Evolutionary conservation across 2,888 invertebrate species (phyloP).

Genomic region (Hemithea aestivaria): DNA sequence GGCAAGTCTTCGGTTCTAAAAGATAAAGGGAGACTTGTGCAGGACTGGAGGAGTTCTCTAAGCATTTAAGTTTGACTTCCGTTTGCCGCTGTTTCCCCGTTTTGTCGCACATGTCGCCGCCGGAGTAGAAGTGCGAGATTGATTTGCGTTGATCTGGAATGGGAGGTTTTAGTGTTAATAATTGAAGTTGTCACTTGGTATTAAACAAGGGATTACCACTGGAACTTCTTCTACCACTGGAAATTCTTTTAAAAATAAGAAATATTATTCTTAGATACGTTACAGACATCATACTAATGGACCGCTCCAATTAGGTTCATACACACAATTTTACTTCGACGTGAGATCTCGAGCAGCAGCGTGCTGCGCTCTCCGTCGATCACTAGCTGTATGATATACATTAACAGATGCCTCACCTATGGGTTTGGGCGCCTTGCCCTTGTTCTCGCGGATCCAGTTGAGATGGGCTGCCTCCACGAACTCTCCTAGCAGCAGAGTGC

Average conservation of each 20-base stretch:
- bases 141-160: constrained; percentile 80
- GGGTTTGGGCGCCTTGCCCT: constrained; percentile 88
- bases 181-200: no score
- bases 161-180: constrained; percentile 3
- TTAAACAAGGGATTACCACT: no score
- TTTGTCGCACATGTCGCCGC: constrained; percentile 92
- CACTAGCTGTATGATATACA: no score
- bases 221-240: no score
- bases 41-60: constrained; percentile 84
- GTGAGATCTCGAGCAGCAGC: constrained; percentile 88
- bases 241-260: no score
- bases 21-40: constrained; percentile 93
- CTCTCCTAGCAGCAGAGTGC: constrained; percentile 86
- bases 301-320: no score
- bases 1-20: constrained; percentile 94
- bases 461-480: constrained; percentile 90
- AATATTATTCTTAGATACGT: no score
- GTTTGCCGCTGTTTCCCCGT: constrained; percentile 88
- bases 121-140: constrained; percentile 91
- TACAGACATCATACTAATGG: no score
- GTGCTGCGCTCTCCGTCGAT: constrained; percentile 82
- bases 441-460: constrained; percentile 90
- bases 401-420: constrained; percentile 44
- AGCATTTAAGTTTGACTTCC: constrained; percentile 91
- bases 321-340: no score